Base-by-base conservation (phyloP, 2,797 vertebrate species). In the Octomys mimax region DNA sequence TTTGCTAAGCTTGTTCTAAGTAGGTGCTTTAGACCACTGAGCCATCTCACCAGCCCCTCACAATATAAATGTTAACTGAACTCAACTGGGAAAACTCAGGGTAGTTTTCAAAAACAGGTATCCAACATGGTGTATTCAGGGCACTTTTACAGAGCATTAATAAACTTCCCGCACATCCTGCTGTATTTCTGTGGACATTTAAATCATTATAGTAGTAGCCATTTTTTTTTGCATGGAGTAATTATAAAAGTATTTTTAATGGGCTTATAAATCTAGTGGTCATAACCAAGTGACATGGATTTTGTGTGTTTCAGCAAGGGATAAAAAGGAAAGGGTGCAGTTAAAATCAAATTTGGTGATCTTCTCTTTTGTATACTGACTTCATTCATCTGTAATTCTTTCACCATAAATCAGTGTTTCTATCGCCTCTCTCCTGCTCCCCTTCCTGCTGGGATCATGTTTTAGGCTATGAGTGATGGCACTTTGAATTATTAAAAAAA, bases 211-310 rank as follows among this genome's bases (percentile, higher is more conserved):
- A 79, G 66, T 95, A 92, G 84, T 82, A 22, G 61, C 28, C 26
- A 0, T 42, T 42, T 42, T 42, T 42, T 54, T 75, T 82, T 90
- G 81, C 81, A 78, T 68, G n/a, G 64, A 54, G 61, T 96, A 49
- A 90, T 92, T 95, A 88, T 96, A 75, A 85, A 97, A 95, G n/a
- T 92, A 62, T 70, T 96, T 96, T 96, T 87, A 96, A 88, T 93
- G 78, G 81, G 3, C 39, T 90, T 95, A 22, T 96, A 94, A 97
- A 91, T 95, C 71, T 68, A 66, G 83, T 61, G 82, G 24, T 89
- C 46, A 42, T 73, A 64, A 46, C 49, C 64, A 87, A 93, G 59
- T 94, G 89, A 95, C 77, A n/a, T 95, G 77, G 85, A 94, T 97
- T 96, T 86, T 91, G 49, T 89, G 19, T 91, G 83, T 96, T 96